These are phyloP conservation scores for Protosalanx chinensis DNA, from an alignment of 2,797 vertebrate genomes.

Conservation along the genomic window DNA sequence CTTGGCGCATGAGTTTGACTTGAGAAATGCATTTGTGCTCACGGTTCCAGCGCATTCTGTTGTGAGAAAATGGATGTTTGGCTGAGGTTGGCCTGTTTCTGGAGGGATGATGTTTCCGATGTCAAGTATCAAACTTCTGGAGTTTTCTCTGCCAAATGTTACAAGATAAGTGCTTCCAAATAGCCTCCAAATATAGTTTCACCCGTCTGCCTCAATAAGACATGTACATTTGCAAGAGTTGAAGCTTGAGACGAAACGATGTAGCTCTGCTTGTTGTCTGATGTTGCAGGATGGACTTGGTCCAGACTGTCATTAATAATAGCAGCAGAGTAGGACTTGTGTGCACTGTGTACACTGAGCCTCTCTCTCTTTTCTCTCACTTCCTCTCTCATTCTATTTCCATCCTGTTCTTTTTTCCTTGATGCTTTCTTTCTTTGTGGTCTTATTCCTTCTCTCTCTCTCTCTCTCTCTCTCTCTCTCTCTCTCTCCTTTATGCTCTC, in stretches of 20 bases:
- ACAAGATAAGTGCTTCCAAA: slow-evolving; percentile 15
- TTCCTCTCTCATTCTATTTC: background rate
- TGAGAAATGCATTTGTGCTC: slow-evolving; percentile 21
- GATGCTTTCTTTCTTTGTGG: background rate
- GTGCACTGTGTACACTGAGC: background rate
- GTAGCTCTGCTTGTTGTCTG: background rate
- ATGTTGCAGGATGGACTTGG: background rate
- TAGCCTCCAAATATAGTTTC: slow-evolving; percentile 34
- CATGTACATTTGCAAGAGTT: background rate
- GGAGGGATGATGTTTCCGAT: slow-evolving; percentile 8
- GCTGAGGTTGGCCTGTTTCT: slow-evolving; percentile 23
- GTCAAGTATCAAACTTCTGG: slow-evolving; percentile 27
- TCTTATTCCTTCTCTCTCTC: background rate
- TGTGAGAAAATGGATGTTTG: slow-evolving; percentile 2
- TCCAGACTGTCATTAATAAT: slow-evolving; percentile 5
- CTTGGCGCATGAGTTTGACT: slow-evolving; percentile 18
- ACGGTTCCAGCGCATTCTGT: background rate
- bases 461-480: slow-evolving; percentile 10
- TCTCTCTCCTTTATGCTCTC: too few species aligned
- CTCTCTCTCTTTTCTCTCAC: too few species aligned
- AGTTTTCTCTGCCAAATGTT: slow-evolving; percentile 26
- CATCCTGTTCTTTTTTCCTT: background rate
- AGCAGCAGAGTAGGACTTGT: slow-evolving; percentile 8
- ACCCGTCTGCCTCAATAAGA: slow-evolving; percentile 12
- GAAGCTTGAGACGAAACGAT: slow-evolving; percentile 6